Percentiles rank a stretch among this genome's conserved stretches.
Evolutionary conservation across 1,140 invertebrate genomes (phyloP).

Genomic region (Bombus fervidus): DNA sequence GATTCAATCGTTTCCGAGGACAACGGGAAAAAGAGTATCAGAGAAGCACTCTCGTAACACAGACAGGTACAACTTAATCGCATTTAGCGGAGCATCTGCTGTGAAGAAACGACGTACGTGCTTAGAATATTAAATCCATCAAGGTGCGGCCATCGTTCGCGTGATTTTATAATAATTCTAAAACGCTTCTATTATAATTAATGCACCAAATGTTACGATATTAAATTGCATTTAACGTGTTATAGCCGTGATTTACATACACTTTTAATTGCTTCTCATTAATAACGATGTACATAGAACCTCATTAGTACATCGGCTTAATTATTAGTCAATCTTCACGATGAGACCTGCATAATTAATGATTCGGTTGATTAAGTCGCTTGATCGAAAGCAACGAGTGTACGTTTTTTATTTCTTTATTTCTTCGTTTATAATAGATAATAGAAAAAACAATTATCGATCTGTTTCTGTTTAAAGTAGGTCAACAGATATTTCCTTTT

Average conservation of each 20-base stretch:
- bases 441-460: not conserved
- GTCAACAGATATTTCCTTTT: not conserved
- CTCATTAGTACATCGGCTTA: not conserved
- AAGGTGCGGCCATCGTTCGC: not conserved
- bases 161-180: not conserved
- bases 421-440: not conserved
- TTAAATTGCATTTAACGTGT: not conserved
- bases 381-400: not conserved
- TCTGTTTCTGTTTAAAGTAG: not conserved
- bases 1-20: not conserved
- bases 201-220: not conserved
- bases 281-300: not conserved
- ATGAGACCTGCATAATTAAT: not conserved
- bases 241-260: not conserved
- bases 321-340: not conserved
- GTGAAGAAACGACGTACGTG: slow-evolving; percentile 68
- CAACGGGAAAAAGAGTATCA: not conserved
- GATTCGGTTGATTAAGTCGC: not conserved
- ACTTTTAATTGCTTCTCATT: not conserved
- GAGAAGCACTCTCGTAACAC: slow-evolving; percentile 30
- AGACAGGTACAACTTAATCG: slow-evolving; percentile 56
- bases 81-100: slow-evolving; percentile 48
- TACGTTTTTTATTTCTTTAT: not conserved
- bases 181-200: not conserved
- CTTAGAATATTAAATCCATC: slow-evolving; percentile 35